Conservation (phyloP, 1,140 invertebrate species). For the Drusus annulatus region DNA sequence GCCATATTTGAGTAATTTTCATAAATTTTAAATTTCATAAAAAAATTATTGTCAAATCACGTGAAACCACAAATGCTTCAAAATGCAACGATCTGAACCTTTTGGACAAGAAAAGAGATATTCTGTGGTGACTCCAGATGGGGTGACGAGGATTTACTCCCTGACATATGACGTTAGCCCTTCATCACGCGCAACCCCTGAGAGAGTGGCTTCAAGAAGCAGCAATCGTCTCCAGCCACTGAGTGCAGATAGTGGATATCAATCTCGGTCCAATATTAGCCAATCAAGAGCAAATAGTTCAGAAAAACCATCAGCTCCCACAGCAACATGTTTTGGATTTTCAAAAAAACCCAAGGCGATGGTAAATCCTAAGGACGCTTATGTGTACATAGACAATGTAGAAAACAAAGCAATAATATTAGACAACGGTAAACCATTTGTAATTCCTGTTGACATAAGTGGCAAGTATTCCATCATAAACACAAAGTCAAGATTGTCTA, state of each 20-base stretch:
- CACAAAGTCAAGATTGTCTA: neutral
- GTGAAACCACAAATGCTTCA: neutral
- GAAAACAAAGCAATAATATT: slow-evolving; percentile 6
- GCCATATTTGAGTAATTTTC: neutral
- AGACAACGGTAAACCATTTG: slow-evolving; percentile 28
- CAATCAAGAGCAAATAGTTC: neutral
- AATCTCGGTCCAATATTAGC: neutral
- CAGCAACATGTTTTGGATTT: neutral
- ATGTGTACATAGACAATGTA: neutral
- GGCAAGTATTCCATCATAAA: slow-evolving; percentile 26
- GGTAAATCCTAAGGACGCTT: neutral
- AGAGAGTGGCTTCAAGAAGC: too few species aligned
- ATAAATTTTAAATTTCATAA: too few species aligned
- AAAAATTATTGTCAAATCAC: neutral
- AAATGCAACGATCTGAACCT: neutral
- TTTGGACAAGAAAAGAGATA: slow-evolving; percentile 5
- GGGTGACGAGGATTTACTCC: neutral
- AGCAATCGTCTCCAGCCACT: neutral
- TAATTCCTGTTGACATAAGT: slow-evolving; percentile 11
- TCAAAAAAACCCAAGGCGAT: neutral
- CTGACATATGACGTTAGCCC: neutral
- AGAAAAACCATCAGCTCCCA: neutral
- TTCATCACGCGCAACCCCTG: neutral
- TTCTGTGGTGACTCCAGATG: neutral
- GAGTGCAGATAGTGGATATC: neutral